Base-by-base conservation (phyloP, 2,113 vertebrate genomes). In the Rhinolophus ferrumequinum region DNA sequence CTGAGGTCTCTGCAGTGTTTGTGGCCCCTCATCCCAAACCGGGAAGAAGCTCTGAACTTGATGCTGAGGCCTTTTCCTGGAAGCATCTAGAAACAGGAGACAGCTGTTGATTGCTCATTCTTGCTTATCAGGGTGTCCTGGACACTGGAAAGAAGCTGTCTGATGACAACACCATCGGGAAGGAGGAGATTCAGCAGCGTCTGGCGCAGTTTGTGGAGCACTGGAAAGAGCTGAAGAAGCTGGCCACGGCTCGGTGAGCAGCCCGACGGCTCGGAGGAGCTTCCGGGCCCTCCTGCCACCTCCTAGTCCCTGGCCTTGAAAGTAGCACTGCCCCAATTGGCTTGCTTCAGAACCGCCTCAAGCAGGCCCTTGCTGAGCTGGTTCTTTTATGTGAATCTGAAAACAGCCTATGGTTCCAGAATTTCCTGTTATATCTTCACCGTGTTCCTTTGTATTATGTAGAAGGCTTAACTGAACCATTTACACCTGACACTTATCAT, bases 151-250 rank as follows among this genome's bases (percentile, higher is more conserved):
- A 98, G 98, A 99, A 99, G 97, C 99, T 99, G 96, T 99, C 99
- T 0, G 99, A 99, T 72, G 99, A 99, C 96, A 99, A 99, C 98
- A 99, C 99, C 47, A 99, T 99, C 1, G 99, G 99, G 15, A 99
- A 99, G 97, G 99, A 99, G 87, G 99, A 99, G 98, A 99, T 99
- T 93, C 99, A 99, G 98, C 99, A 99, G 98, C 99, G 99, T 38
- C 98, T 99, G 94, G 98, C 99, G 18, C 99, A 99, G 98, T 99
- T 99, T 95, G 98, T 99, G 94, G 99, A 99, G 93, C 99, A 99
- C 98, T 99, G 99, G 99, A 99, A 99, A 95, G 99, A 99, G 88
- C 98, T 99, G 72, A 99, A 99, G 93, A 99, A 99, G 93, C 88
- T 99, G 90, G 99, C 99, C 26, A 98, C 99, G 33, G 99, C 99